These are phyloP conservation scores for Dendroctonus ponderosae DNA, from an alignment of 1,140 invertebrate species.

Conservation along the genomic window DNA sequence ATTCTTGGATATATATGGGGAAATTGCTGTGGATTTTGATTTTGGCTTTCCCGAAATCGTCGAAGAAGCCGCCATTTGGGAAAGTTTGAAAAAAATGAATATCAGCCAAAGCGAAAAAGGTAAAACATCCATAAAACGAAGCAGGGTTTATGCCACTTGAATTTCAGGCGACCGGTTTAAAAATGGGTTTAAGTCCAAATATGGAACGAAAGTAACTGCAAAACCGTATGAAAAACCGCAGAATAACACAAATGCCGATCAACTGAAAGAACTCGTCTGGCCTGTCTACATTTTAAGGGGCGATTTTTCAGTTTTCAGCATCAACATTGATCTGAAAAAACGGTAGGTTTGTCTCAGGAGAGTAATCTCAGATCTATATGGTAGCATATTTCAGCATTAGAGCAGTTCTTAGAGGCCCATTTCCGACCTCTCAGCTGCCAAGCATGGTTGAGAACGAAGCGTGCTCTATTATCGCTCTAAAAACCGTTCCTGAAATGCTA, in stretches of 20 bases:
- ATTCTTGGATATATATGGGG: conserved; percentile 68
- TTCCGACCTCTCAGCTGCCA: conserved; percentile 73
- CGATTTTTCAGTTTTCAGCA: conserved; percentile 68
- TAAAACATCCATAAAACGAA: not conserved
- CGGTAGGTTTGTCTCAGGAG: conserved; percentile 21
- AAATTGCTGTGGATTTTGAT: conserved; percentile 81
- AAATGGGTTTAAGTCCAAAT: not conserved
- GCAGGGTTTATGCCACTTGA: too few species aligned
- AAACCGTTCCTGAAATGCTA: conserved; percentile 70
- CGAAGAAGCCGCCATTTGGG: conserved; percentile 1
- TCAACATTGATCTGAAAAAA: conserved; percentile 35
- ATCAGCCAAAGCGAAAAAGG: conserved; percentile 15
- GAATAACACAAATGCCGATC: conserved; percentile 35
- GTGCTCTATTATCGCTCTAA: conserved; percentile 73
- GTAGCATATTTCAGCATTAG: conserved; percentile 8
- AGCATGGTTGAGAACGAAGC: conserved; percentile 87
- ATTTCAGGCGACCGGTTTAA: not conserved
- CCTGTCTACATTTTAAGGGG: conserved; percentile 77
- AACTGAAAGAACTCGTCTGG: conserved; percentile 59
- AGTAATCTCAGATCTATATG: not conserved
- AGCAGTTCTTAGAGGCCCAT: conserved; percentile 60
- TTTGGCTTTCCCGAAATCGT: conserved; percentile 62
- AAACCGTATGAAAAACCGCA: conserved; percentile 14
- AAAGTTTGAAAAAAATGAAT: conserved; percentile 3
- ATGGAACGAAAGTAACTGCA: conserved; percentile 21